phyloP scores from a whole-genome alignment of 2,888 invertebrate species.

The Hipparchia sbordonii region DNA sequence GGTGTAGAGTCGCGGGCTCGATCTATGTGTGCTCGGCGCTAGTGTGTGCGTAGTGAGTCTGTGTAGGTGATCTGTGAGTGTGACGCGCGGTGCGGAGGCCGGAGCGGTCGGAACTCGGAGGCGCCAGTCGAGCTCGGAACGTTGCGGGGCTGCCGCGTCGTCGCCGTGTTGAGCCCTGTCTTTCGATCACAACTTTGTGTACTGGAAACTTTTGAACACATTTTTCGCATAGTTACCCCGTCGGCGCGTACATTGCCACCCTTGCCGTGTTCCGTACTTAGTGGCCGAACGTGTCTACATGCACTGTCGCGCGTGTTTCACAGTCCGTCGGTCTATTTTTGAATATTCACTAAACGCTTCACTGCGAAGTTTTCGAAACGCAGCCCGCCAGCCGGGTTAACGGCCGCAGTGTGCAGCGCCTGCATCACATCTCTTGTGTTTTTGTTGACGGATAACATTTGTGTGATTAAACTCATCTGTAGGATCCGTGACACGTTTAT shows the following conservation, averaged over 20 bases:
- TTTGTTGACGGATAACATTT: slow-evolving; percentile 78
- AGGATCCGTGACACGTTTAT: slow-evolving; percentile 70
- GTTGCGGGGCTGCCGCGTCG: slow-evolving; percentile 72
- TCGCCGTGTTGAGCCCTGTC: slow-evolving; percentile 63
- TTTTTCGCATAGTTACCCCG: slow-evolving; percentile 59
- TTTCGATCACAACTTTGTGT: slow-evolving; percentile 79
- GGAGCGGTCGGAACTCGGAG: slow-evolving; percentile 46
- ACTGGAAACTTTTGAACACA: slow-evolving; percentile 81
- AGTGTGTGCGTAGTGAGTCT: slow-evolving; percentile 48
- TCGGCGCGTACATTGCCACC: slow-evolving; percentile 52
- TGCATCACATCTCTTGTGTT: slow-evolving; percentile 78
- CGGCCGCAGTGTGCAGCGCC: slow-evolving; percentile 77
- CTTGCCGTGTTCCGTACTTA: slow-evolving; percentile 54
- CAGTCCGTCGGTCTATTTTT: slow-evolving; percentile 78
- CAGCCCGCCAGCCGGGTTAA: slow-evolving; percentile 76
- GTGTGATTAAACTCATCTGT: slow-evolving; percentile 72
- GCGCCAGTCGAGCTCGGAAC: slow-evolving; percentile 75
- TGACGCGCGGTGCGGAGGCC: slow-evolving; percentile 58
- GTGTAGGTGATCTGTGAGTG: slow-evolving; percentile 65
- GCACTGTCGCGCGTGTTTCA: slow-evolving; percentile 65
- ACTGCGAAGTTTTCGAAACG: slow-evolving; percentile 81
- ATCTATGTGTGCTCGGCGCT: slow-evolving; percentile 42
- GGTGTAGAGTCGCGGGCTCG: slow-evolving; percentile 48
- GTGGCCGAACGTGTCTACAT: slow-evolving; percentile 55
- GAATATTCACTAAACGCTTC: slow-evolving; percentile 80